phyloP scores from a whole-genome alignment of 2,113 vertebrate genomes.

The Apodemus speciosus region DNA sequence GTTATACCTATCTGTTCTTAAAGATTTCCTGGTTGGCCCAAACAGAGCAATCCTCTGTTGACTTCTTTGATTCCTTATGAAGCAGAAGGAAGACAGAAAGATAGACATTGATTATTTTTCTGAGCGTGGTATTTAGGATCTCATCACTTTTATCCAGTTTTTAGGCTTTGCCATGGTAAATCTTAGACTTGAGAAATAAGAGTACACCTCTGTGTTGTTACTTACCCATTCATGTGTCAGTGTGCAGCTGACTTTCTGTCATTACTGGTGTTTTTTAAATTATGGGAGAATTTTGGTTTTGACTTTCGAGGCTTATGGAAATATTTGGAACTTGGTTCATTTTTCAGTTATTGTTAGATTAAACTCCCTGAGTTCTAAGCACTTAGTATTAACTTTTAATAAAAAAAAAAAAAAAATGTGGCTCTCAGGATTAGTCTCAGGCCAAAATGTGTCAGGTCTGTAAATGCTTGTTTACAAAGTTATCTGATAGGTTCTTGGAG shows the following conservation, averaged over 20 bases:
- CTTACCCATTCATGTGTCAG: slow-evolving; percentile 63
- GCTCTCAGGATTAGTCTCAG: slow-evolving; percentile 46
- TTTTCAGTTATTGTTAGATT: slow-evolving; percentile 56
- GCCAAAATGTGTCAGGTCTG: slow-evolving; percentile 58
- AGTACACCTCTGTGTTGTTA: slow-evolving; percentile 69
- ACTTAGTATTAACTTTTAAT: slow-evolving; percentile 58
- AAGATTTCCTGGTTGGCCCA: slow-evolving; percentile 71
- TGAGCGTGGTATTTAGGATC: slow-evolving; percentile 67
- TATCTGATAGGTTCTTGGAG: slow-evolving; percentile 18
- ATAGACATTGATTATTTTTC: slow-evolving; percentile 75
- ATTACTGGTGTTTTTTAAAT: slow-evolving; percentile 59
- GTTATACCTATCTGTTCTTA: slow-evolving; percentile 55
- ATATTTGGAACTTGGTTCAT: slow-evolving; percentile 60
- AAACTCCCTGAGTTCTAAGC: slow-evolving; percentile 49
- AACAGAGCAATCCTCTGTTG: slow-evolving; percentile 74
- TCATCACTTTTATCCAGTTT: slow-evolving; percentile 71
- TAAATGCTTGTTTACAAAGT: slow-evolving; percentile 53
- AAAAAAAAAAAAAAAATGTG: slow-evolving; percentile 51
- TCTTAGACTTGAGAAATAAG: slow-evolving; percentile 72
- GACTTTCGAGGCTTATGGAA: slow-evolving; percentile 56
- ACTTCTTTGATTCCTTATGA: slow-evolving; percentile 75
- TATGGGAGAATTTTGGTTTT: slow-evolving; percentile 52
- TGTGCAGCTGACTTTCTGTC: slow-evolving; percentile 71
- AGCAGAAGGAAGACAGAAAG: slow-evolving; percentile 65
- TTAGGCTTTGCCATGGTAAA: slow-evolving; percentile 73